Evolutionary conservation across 2,797 vertebrate genomes (phyloP), one percentile per base, ranked within the genome.

Genomic region (Percopsis omiscomaycus): DNA sequence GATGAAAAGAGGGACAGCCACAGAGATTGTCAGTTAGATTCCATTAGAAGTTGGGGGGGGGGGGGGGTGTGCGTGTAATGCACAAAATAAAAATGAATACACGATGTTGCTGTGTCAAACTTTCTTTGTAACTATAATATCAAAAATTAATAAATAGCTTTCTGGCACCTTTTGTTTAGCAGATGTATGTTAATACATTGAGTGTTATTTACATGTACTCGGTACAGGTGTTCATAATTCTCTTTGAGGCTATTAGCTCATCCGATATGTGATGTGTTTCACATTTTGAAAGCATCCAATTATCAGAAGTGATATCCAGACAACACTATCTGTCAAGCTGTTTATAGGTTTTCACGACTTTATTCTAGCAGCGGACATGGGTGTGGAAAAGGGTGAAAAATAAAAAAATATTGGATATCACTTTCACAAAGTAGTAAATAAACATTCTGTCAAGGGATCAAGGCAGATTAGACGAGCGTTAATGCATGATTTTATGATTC

Each of bases 1-100:
- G 56, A 78, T 77, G 73, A 85, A 84, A 68, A 37, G 53, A 67
- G 29, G 52, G 52, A 79, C 66, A 72, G 75, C 46, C 47, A 54
- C 73, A 66, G 59, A 70, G 68, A 81, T 63, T 55, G 59, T 69
- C 73, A 74, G 64, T 67, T 70, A 37, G 51, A 64, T 47, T 51
- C 44, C 58, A 61, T 65, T 46, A 65, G 59, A 30, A 46, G 61
- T 53, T 47, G 44, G 54, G 50, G 32, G 48, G n/a, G 28, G 48
- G 47, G 37, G 51, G 5, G 29, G 14, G 29, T 29, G 53, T 32
- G 28, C 32, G 29, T 30, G 12, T 49, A 55, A 59, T 55, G 50
- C 37, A 22, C 22, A 51, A 68, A 48, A 68, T 64, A 63, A 55
- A 73, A 72, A 73, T 69, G 32, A 67, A 73, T 55, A 65, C 37